phyloP scores from a whole-genome alignment of 1,140 invertebrate species.

The Hesperophylax magnus region DNA sequence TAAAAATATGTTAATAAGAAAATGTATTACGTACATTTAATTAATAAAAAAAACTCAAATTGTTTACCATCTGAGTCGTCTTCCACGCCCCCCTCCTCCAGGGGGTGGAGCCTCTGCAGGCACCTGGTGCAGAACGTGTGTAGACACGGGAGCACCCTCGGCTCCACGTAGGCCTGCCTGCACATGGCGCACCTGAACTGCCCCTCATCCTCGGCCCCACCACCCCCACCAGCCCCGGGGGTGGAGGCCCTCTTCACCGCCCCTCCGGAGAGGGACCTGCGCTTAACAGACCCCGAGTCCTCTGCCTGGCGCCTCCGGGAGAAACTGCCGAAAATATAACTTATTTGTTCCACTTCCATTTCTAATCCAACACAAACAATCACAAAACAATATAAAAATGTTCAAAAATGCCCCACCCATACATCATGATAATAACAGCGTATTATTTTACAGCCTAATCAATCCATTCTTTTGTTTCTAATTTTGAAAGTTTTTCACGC shows the following conservation, averaged over 20 bases:
- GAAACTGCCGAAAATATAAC: slow-evolving; percentile 75
- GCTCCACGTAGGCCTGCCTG: slow-evolving; percentile 68
- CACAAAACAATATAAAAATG: slow-evolving; percentile 18
- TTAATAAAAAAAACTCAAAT: too few species aligned
- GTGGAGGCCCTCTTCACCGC: slow-evolving; percentile 49
- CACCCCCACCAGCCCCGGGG: slow-evolving; percentile 52
- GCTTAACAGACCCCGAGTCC: slow-evolving; percentile 62
- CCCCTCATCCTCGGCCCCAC: slow-evolving; percentile 54
- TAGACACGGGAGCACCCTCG: slow-evolving; percentile 71
- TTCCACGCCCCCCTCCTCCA: slow-evolving; percentile 58
- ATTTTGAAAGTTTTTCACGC: neutral
- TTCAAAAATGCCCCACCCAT: neutral
- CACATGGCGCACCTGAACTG: slow-evolving; percentile 70
- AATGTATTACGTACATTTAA: too few species aligned
- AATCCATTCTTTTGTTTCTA: neutral
- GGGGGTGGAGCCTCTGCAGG: slow-evolving; percentile 64
- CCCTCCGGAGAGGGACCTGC: slow-evolving; percentile 65
- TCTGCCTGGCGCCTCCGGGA: slow-evolving; percentile 68
- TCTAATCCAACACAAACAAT: slow-evolving; percentile 46
- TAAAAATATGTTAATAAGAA: too few species aligned
- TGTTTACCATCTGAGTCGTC: slow-evolving; percentile 41
- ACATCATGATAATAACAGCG: neutral
- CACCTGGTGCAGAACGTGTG: slow-evolving; percentile 74
- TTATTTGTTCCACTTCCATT: slow-evolving; percentile 73
- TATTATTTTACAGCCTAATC: neutral